These are phyloP conservation scores for Poeciliopsis turneri DNA, from an alignment of 2,797 vertebrate species.

Conservation along the genomic window DNA sequence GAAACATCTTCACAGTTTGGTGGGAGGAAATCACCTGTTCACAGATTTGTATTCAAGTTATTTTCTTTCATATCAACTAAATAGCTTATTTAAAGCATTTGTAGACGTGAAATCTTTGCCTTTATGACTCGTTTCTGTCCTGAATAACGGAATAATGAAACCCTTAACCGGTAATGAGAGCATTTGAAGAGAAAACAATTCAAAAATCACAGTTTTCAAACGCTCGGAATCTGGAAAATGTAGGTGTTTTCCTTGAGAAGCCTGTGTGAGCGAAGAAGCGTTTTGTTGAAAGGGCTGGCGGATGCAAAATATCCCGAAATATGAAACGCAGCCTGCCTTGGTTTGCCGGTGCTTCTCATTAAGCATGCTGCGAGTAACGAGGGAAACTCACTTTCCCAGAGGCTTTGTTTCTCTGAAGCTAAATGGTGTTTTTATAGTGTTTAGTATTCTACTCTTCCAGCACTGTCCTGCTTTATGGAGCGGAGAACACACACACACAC, in stretches of 20 bases:
- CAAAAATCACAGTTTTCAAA: neutral
- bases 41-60: neutral
- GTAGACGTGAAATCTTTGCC: neutral
- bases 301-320: conserved; percentile 7
- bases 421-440: conserved; percentile 68
- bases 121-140: neutral
- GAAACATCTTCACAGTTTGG: neutral
- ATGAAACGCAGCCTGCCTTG: conserved; percentile 19
- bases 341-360: conserved; percentile 38
- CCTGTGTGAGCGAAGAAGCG: neutral
- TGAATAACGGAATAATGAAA: neutral
- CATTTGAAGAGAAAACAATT: neutral
- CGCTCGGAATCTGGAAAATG: neutral
- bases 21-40: neutral
- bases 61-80: neutral
- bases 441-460: conserved; percentile 65
- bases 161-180: neutral
- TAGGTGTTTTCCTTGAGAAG: neutral
- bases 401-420: conserved; percentile 58
- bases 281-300: conserved; percentile 3
- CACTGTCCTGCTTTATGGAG: conserved; percentile 71
- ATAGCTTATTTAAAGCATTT: neutral
- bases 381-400: conserved; percentile 46
- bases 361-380: conserved; percentile 41
- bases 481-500: conserved; percentile 47